A percentile compares a stretch with the other conserved stretches of the same genome.
These are phyloP conservation scores for Lasioglossum figueresi DNA, from an alignment of 2,888 invertebrate genomes.

Conservation along the genomic window DNA sequence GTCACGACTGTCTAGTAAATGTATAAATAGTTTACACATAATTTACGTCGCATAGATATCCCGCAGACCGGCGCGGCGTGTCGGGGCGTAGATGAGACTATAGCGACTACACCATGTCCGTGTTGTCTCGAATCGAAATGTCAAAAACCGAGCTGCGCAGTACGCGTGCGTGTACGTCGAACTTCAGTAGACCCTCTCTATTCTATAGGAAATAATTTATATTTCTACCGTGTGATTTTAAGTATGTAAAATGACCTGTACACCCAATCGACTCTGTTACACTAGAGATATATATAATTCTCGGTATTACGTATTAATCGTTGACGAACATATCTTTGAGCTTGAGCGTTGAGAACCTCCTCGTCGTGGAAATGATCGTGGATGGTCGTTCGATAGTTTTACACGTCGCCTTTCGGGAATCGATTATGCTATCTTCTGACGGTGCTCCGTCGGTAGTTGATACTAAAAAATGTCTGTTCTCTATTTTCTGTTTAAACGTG, in stretches of 20 bases:
- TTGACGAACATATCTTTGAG: slow-evolving; percentile 35
- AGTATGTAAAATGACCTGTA: slow-evolving; percentile 47
- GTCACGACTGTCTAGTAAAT: slow-evolving; percentile 50
- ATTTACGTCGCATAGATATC: slow-evolving; percentile 40
- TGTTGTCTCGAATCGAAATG: slow-evolving; percentile 17
- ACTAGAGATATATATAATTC: slow-evolving; percentile 57
- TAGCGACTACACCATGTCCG: background rate
- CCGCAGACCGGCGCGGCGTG: slow-evolving; percentile 23
- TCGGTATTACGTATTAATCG: slow-evolving; percentile 40
- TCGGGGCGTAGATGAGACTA: slow-evolving; percentile 23
- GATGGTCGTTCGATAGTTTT: slow-evolving; percentile 15
- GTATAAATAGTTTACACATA: slow-evolving; percentile 54
- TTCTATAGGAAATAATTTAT: slow-evolving; percentile 60
- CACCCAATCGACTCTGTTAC: slow-evolving; percentile 34
- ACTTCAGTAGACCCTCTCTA: slow-evolving; percentile 50
- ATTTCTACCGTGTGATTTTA: slow-evolving; percentile 61
- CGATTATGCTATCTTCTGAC: background rate
- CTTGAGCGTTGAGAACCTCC: slow-evolving; percentile 14
- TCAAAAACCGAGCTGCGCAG: background rate
- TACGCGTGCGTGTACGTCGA: slow-evolving; percentile 10
- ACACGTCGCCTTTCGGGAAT: background rate
- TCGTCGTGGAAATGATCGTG: slow-evolving; percentile 55
- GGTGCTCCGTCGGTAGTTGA: background rate
- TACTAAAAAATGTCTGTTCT: background rate
- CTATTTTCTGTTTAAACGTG: background rate